phyloP scores from a whole-genome alignment of 2,113 vertebrate genomes.

The Erpornis zantholeuca region DNA sequence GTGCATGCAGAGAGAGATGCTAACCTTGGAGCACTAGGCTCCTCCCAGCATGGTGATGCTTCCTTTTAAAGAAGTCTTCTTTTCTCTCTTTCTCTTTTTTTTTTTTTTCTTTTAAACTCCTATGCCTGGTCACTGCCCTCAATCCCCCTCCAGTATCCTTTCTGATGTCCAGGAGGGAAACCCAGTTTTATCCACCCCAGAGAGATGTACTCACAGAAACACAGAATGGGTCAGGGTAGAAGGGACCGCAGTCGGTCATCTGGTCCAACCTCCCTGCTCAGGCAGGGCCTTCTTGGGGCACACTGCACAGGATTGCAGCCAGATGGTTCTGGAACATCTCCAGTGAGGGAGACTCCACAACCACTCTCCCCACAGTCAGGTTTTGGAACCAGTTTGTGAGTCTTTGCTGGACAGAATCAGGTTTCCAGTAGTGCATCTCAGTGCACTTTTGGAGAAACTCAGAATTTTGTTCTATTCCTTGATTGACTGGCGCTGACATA shows the following conservation, averaged over 20 bases:
- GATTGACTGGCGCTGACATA: background rate
- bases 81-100: background rate
- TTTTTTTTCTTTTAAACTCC: background rate
- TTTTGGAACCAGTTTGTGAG: background rate
- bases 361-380: background rate
- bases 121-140: background rate
- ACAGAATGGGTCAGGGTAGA: background rate
- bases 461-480: background rate
- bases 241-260: background rate
- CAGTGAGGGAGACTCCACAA: background rate
- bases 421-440: background rate
- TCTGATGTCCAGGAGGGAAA: background rate
- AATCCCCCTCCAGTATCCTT: background rate
- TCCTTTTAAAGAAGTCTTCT: background rate
- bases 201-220: background rate
- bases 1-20: background rate
- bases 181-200: background rate
- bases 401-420: background rate
- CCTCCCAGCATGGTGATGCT: fast-evolving
- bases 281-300: background rate
- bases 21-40: background rate
- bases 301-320: background rate
- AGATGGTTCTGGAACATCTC: background rate
- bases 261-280: background rate
- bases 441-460: background rate